These are phyloP conservation scores for Heliornis fulica DNA, from an alignment of 2,113 vertebrate genomes.

Conservation along the genomic window DNA sequence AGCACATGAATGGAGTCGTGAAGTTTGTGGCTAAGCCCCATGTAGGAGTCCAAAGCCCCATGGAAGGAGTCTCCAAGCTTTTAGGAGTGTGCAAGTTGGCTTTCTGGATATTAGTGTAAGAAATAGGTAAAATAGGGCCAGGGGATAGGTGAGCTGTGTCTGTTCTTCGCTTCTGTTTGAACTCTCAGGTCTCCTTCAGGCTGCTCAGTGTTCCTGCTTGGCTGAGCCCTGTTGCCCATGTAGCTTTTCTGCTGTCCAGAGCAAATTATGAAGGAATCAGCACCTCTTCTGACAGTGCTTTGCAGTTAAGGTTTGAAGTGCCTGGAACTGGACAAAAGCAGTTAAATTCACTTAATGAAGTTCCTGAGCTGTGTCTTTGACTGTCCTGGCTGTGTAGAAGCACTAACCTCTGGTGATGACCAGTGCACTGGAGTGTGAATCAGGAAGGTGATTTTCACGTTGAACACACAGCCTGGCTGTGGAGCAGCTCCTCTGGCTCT, in stretches of 20 bases:
- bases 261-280: neutral
- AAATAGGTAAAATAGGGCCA: too few relatives aligned
- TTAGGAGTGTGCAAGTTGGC: neutral
- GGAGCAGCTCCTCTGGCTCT: neutral
- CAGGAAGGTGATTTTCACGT: neutral
- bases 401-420: neutral
- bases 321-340: neutral
- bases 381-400: neutral
- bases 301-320: neutral
- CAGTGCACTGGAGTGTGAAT: neutral
- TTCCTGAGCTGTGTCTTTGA: neutral
- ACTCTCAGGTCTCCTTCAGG: neutral
- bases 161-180: neutral
- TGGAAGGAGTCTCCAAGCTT: neutral
- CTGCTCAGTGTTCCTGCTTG: neutral
- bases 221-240: rapidly evolving
- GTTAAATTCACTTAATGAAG: neutral
- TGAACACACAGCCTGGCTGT: neutral
- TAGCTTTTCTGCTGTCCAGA: neutral
- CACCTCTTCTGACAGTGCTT: neutral
- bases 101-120: neutral
- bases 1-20: neutral
- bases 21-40: too few relatives aligned
- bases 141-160: neutral
- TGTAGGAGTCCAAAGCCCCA: too few relatives aligned